These are phyloP conservation scores for Anarrhichthys ocellatus DNA, from an alignment of 2,113 vertebrate genomes.

Conservation along the genomic window DNA sequence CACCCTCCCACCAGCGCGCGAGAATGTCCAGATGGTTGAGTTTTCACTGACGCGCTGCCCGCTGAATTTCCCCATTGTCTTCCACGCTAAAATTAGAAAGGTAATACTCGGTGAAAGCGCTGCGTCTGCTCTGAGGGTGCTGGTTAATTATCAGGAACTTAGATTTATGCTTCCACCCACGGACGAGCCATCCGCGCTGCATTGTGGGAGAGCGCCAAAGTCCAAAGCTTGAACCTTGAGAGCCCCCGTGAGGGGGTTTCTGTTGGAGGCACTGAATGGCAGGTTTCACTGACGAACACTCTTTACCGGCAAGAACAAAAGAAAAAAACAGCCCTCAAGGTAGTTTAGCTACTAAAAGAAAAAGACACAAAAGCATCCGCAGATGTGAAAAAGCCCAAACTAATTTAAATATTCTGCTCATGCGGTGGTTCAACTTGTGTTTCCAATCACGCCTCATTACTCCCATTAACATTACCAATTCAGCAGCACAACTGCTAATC, in stretches of 20 bases:
- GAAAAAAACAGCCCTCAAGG: neutral
- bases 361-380: slow-evolving; percentile 10
- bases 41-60: slow-evolving; percentile 68
- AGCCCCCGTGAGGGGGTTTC: slow-evolving; percentile 10
- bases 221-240: slow-evolving; percentile 37
- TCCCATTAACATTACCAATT: slow-evolving; percentile 35
- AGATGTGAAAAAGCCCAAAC: neutral
- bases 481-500: slow-evolving; percentile 16
- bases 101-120: slow-evolving; percentile 70
- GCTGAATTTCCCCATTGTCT: slow-evolving; percentile 79
- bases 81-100: slow-evolving; percentile 75
- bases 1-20: slow-evolving; percentile 70
- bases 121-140: slow-evolving; percentile 72
- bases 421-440: slow-evolving; percentile 8
- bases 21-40: slow-evolving; percentile 77
- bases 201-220: slow-evolving; percentile 16
- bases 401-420: neutral
- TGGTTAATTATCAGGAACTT: slow-evolving; percentile 74
- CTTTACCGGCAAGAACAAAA: slow-evolving; percentile 18
- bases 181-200: slow-evolving; percentile 25
- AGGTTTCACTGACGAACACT: slow-evolving; percentile 30
- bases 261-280: slow-evolving; percentile 20
- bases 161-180: slow-evolving; percentile 58
- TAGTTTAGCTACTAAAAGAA: neutral
- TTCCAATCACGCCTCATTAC: slow-evolving; percentile 7